Evolutionary conservation across 2,113 vertebrate species (phyloP), one percentile per base, ranked within the genome.

Genomic region (Todiramphus saurophagus): DNA sequence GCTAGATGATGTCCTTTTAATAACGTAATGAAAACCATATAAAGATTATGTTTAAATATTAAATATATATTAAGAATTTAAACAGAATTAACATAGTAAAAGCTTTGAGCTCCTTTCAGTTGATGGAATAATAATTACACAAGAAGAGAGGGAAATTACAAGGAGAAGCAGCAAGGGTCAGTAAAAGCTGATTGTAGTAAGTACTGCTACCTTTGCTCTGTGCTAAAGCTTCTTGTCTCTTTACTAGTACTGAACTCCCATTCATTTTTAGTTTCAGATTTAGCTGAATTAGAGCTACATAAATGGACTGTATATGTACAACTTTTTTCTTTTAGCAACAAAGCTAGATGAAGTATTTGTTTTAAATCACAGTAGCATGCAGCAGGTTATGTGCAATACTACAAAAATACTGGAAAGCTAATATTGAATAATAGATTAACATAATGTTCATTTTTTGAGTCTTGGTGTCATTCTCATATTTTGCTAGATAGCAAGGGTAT

Each of bases 11-110:
- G 14, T 70, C 11, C 43, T 87, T 92, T 87, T 89, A 64, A 41
- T 90, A 68, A 75, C 31, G 48, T 73, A 62, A 27, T 89, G 67
- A 43, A 83, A 85, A 69, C 8, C 23, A 51, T 55, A 21, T 55
- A 74, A 82, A 76, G 31, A 73, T 76, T 87, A n/a, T 79, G 25
- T 76, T 94, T 55, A 89, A 92, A 68, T 93, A 79, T 86, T 94
- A 96, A 90, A 86, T 67, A 73, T 14, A 41, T 62, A 46, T 76
- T 16, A 69, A 87, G 62, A 66, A 76, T 86, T 96, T 87, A 60
- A 82, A 72, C 53, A 43, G 43, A 77, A 85, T 86, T 90, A 88
- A 27, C 41, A 53, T 86, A 67, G 87, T 79, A 83, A 84, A 94
- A 82, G 4, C 24, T 79, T 67, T 82, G 39, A 89, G 76, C 17